Base-by-base conservation (phyloP, 2,888 invertebrate species). In the Coecobrya sp. region DNA sequence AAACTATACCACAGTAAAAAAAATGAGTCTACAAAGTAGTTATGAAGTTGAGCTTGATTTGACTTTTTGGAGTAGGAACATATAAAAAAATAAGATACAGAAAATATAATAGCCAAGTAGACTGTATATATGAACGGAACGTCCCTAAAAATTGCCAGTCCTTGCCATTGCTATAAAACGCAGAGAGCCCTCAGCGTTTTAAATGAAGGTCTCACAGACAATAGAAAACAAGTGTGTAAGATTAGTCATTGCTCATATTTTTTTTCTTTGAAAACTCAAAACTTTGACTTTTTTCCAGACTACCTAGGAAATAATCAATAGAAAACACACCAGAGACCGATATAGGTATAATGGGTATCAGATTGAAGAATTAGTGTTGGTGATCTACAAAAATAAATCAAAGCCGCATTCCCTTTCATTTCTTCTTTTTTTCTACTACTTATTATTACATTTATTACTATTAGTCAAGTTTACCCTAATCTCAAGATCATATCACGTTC, bases 381-480 rank as follows among this genome's bases (percentile, higher is more conserved):
- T 65, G 65, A 70, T 36, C 70, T 42, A 68, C 42, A 36, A n/a
- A 42, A 70, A 36, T 36, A 76, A 87, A 68, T 88, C 42, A 88
- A 52, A 70, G 87, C 76, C 86, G 73, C 59, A 59, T 88, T 88
- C 82, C 82, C 36, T 45, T 62, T 82, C 45, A 59, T 62, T 52
- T 45, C 25, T 49, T 22, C 19, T 49, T 36, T 25, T n/a, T 30
- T 16, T 30, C 42, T 59, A 0, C 36, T 59, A 84, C 82, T 87
- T 68, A 76, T 45, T 27, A 65, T 79, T 86, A 79, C 45, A 70
- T 82, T 84, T 62, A 86, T 89, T 88, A 59, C 45, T 45, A 89
- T 92, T 89, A 88, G 88, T 84, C 88, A 88, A 73, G 92, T 92
- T 65, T 92, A 86, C 88, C 92, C 86, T 89, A 86, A 68, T 92